phyloP scores from a whole-genome alignment of 2,113 vertebrate species.

The Ceyx margarethae region DNA sequence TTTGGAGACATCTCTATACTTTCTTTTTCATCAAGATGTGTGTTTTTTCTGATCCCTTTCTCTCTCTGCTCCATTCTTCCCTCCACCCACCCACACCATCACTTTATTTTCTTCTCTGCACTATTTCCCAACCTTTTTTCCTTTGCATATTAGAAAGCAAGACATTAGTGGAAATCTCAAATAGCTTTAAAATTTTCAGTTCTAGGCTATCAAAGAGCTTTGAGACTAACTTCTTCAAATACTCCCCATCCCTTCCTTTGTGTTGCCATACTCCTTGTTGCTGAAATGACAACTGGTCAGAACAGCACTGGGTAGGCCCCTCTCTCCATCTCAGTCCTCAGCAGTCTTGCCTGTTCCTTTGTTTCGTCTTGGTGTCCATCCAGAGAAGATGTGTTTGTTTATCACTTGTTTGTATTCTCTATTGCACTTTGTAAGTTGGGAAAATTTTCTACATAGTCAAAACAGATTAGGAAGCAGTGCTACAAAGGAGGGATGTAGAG shows the following conservation, averaged over 20 bases:
- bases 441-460: neutral
- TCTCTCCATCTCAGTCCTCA: neutral
- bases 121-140: neutral
- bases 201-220: neutral
- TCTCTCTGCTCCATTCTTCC: neutral
- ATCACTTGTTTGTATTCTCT: neutral
- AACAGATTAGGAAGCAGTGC: neutral
- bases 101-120: conserved; percentile 6
- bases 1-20: neutral
- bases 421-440: neutral
- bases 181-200: neutral
- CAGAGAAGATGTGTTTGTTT: neutral
- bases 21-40: neutral
- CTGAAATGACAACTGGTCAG: fast-evolving
- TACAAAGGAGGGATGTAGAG: neutral
- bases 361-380: neutral
- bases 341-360: neutral
- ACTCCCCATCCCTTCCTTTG: neutral
- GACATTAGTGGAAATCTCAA: neutral
- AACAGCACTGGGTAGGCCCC: neutral
- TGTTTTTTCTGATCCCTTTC: neutral
- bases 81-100: neutral
- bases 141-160: conserved; percentile 11
- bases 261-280: neutral
- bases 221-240: neutral